A percentile compares a stretch with the other conserved stretches of the same genome.
These are phyloP conservation scores for Rhyacichthys aspro DNA, from an alignment of 2,797 vertebrate species.

Conservation along the genomic window DNA sequence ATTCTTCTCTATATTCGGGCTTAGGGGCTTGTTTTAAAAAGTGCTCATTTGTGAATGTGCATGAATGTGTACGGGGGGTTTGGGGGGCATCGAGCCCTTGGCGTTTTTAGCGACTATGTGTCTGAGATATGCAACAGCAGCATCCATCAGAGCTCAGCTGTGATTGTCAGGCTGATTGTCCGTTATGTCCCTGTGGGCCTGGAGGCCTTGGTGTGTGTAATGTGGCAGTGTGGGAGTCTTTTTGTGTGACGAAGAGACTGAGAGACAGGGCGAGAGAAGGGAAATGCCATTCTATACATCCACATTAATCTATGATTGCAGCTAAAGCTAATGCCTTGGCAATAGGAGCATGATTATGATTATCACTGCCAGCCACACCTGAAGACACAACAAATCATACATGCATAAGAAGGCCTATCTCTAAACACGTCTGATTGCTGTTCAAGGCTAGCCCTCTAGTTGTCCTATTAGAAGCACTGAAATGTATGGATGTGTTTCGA, in stretches of 20 bases:
- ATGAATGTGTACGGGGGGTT: constrained; percentile 7
- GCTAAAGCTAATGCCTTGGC: constrained; percentile 55
- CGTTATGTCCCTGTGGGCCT: constrained; percentile 55
- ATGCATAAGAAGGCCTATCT: constrained; percentile 60
- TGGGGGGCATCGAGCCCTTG: constrained; percentile 27
- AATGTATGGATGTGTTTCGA: constrained; percentile 65
- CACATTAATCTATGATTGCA: constrained; percentile 69
- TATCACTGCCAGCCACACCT: constrained; percentile 69
- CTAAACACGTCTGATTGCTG: constrained; percentile 49
- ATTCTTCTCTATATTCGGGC: constrained; percentile 37
- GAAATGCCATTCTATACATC: constrained; percentile 59
- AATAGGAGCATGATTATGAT: constrained; percentile 65
- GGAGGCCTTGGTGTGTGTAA: constrained; percentile 60
- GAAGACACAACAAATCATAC: constrained; percentile 70
- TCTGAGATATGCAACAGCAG: constrained; percentile 55
- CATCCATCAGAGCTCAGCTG: constrained; percentile 75
- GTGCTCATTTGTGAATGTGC: constrained; percentile 21
- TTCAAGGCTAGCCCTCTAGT: constrained; percentile 67
- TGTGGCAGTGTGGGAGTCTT: constrained; percentile 29
- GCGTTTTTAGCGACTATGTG: constrained; percentile 35
- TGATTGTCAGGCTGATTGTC: constrained; percentile 74
- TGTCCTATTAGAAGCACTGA: constrained; percentile 51
- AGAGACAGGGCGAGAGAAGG: not conserved
- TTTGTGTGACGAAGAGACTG: constrained; percentile 19
- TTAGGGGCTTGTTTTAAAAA: constrained; percentile 31